Percentiles rank a stretch among this genome's conserved stretches.
phyloP scores from a whole-genome alignment of 2,888 invertebrate species.

The Agrochola macilenta region DNA sequence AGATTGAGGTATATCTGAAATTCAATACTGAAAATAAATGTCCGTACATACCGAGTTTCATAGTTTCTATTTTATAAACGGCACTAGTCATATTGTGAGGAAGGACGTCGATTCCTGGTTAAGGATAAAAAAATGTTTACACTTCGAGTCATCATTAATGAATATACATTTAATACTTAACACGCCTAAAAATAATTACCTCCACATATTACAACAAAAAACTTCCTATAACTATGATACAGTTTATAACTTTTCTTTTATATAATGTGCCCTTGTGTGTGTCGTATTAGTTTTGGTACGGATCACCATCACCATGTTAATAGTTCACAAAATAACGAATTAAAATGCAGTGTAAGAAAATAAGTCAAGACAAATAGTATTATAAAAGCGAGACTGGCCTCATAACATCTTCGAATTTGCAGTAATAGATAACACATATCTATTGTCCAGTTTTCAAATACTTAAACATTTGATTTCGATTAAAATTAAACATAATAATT shows the following conservation, averaged over 20 bases:
- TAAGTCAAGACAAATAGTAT: slow-evolving; percentile 5
- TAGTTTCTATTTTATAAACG: not conserved
- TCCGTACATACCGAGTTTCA: not conserved
- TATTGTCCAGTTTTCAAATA: slow-evolving; percentile 28
- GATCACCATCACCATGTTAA: slow-evolving; percentile 50
- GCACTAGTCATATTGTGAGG: not conserved
- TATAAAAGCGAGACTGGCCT: slow-evolving; percentile 13
- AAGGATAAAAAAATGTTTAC: slow-evolving; percentile 27
- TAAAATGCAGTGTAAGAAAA: slow-evolving; percentile 30
- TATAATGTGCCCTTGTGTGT: slow-evolving; percentile 47
- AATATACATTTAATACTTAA: slow-evolving; percentile 58
- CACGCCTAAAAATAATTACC: slow-evolving; percentile 52
- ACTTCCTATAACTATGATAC: slow-evolving; percentile 43
- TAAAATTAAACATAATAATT: slow-evolving; percentile 50
- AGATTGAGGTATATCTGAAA: not conserved
- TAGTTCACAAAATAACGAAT: slow-evolving; percentile 16
- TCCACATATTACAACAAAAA: slow-evolving; percentile 57
- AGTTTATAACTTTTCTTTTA: slow-evolving; percentile 40
- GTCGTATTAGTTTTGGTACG: slow-evolving; percentile 43
- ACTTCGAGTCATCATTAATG: slow-evolving; percentile 22
- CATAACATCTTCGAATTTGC: slow-evolving; percentile 17
- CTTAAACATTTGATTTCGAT: slow-evolving; percentile 32
- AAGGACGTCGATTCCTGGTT: slow-evolving; percentile 9
- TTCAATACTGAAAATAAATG: slow-evolving; percentile 12
- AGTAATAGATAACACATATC: slow-evolving; percentile 22